Base-by-base conservation (phyloP, 2,888 invertebrate genomes). In the Cheilosia urbana region DNA sequence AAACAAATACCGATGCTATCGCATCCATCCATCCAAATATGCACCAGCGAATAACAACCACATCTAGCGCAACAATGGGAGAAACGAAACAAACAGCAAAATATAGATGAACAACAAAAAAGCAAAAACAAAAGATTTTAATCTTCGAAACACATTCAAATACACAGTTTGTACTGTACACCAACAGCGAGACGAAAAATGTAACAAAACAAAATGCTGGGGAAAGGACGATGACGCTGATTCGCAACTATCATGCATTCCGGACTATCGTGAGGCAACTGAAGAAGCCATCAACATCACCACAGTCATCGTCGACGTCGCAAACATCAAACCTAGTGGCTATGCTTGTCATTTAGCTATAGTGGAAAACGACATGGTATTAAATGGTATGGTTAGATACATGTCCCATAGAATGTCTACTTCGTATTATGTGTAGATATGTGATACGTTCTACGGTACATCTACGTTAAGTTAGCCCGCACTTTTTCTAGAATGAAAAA, bases 81-180 rank as follows among this genome's bases (percentile, higher is more conserved):
- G 66, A 55, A 66, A 30, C 66, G 57, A 63, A 63, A 51, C 66
- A 73, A 66, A 51, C 51, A 27, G 57, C 37, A 45, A 21, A 55
- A 55, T 24, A 66, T 37, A 4, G 24, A 11, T 27, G 15, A 47
- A 58, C 40, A 51, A n/a, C 11, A 78, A 37, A 58, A 24, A 30
- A 34, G n/a, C 27, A 30, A 13, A 27, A 75, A 81, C 80, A 81
- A 81, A 81, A 81, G 80, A 68, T 60, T 80, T 80, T 80, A 75
- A 75, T 80, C 80, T 75, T 75, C 65, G 65, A 66, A 65, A 66
- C 63, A 60, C 72, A 72, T 72, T 62, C 60, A 60, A 57, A 42
- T 57, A 21, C 27, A 62, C 13, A 37, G 37, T 37, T 4, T 7
- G 6, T 7, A 4, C 37, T 13, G 4, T 37, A 42, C 24, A 51